Evolutionary conservation across 2,797 vertebrate species (phyloP), one percentile per base, ranked within the genome.

Genomic region (Sandelia bainsii): DNA sequence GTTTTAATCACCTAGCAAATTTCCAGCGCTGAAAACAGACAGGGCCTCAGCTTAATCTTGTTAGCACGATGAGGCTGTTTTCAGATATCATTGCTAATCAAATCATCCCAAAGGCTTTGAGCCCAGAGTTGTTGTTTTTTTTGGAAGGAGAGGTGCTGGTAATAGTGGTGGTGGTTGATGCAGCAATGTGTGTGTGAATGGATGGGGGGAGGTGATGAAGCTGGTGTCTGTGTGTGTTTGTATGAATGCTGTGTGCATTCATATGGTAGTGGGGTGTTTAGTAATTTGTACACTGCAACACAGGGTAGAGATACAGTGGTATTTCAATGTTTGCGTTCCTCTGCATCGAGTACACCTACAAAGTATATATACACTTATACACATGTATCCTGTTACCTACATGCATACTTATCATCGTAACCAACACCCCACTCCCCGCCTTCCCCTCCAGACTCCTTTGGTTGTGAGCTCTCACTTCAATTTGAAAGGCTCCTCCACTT

Each of bases 31-130:
- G 94, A 92, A 94, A 91, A 93, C 92, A 95, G 95, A 95, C 94
- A 93, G 80, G 93, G 94, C 94, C 93, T 96, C 91, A 81, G 90
- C 92, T 92, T 95, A 95, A 97, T 97, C 95, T 96, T 92, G 90
- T 97, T 95, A 96, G 95, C 93, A 91, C 91, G 91, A 96, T 88
- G 93, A 96, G 95, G 94, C 93, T 91, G 92, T 96, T 96, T 96
- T 96, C 94, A 95, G 94, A 95, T 96, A 95, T 95, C 93, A 93
- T 94, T 88, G 95, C 93, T 96, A 95, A 95, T 95, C 92, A 94
- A 95, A 96, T 96, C 94, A 95, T 95, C 95, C 94, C 91, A 83
- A 90, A 95, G 94, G 94, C 95, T 93, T 92, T 93, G 87, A 90
- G 92, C 87, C 50, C 25, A 61, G 77, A 86, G 67, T 85, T 85